Conservation (phyloP, 2,888 invertebrate genomes). For the Temnothorax unifasciatus region DNA sequence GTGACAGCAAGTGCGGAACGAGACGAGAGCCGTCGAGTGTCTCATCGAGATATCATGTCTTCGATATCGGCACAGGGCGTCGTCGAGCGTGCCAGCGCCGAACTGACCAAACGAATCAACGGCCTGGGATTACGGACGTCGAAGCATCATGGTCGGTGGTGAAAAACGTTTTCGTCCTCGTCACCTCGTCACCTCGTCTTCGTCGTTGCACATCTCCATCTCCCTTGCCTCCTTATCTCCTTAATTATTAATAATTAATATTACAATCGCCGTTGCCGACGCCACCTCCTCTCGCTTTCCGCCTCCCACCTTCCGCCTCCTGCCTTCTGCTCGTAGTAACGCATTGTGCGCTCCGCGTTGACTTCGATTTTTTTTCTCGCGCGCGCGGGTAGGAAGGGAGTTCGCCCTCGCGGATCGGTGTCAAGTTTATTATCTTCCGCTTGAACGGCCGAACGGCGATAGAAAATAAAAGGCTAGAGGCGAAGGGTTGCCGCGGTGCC, state of each 20-base stretch:
- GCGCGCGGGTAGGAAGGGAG: not conserved
- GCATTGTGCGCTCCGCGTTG: not conserved
- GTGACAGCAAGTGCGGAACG: slow-evolving; percentile 38
- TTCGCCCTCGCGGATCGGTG: slow-evolving; percentile 32
- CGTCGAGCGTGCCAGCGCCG: slow-evolving; percentile 96
- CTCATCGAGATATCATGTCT: slow-evolving; percentile 88
- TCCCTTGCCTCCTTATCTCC: not conserved
- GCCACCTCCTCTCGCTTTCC: no score
- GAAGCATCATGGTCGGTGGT: slow-evolving; percentile 85
- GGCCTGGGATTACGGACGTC: slow-evolving; percentile 92
- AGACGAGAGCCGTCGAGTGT: slow-evolving; percentile 43
- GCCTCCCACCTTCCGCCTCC: not conserved
- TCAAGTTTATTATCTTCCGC: slow-evolving; percentile 50
- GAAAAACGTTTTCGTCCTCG: slow-evolving; percentile 27
- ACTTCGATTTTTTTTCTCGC: slow-evolving; percentile 25
- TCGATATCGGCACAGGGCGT: slow-evolving; percentile 96
- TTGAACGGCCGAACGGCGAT: not conserved
- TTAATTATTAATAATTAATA: no score
- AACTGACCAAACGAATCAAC: slow-evolving; percentile 95
- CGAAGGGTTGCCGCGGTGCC: not conserved
- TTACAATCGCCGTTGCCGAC: no score
- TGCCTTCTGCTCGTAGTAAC: not conserved
- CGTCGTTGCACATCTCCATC: not conserved
- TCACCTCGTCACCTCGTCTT: not conserved
- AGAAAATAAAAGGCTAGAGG: slow-evolving; percentile 8